Percentiles rank a stretch among this genome's conserved stretches.
Evolutionary conservation across 2,113 vertebrate species (phyloP).

Genomic region (Theristicus caerulescens): DNA sequence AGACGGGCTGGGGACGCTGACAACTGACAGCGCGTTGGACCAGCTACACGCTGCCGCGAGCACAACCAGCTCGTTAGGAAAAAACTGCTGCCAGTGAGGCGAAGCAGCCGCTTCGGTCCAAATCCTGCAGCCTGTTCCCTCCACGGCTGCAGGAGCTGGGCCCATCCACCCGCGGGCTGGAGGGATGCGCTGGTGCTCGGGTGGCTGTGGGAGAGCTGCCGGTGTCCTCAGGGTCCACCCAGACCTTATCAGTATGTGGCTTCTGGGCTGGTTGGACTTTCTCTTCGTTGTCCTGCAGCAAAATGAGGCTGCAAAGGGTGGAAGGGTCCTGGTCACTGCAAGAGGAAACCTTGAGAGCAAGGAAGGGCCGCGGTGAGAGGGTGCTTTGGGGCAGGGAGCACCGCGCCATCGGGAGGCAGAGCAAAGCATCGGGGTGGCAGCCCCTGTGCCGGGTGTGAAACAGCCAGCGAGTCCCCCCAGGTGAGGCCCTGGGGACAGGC

Average conservation of each 20-base stretch:
- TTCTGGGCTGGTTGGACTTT: not conserved
- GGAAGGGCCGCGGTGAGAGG: not conserved
- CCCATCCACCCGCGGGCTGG: not conserved
- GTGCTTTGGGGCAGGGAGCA: not conserved
- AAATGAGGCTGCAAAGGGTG: not conserved
- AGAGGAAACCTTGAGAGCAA: not conserved
- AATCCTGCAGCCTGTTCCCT: not conserved
- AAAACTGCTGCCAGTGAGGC: not conserved
- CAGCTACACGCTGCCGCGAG: fast-evolving
- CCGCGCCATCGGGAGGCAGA: fast-evolving
- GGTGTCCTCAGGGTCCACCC: too few species aligned
- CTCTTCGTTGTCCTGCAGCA: not conserved
- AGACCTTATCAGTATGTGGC: fast-evolving
- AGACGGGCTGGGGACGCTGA: not conserved
- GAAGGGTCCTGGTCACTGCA: too few species aligned
- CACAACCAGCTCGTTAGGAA: not conserved
- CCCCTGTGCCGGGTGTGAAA: fast-evolving
- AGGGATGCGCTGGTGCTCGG: fast-evolving
- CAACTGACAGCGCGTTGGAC: fast-evolving
- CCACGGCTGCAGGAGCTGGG: fast-evolving
- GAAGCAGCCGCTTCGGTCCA: not conserved
- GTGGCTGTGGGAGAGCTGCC: not conserved
- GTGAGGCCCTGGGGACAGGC: not conserved
- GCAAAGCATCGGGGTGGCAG: fast-evolving
- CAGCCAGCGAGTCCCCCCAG: too few species aligned